phyloP scores from a whole-genome alignment of 2,888 invertebrate species.

The Sabatieria punctata region DNA sequence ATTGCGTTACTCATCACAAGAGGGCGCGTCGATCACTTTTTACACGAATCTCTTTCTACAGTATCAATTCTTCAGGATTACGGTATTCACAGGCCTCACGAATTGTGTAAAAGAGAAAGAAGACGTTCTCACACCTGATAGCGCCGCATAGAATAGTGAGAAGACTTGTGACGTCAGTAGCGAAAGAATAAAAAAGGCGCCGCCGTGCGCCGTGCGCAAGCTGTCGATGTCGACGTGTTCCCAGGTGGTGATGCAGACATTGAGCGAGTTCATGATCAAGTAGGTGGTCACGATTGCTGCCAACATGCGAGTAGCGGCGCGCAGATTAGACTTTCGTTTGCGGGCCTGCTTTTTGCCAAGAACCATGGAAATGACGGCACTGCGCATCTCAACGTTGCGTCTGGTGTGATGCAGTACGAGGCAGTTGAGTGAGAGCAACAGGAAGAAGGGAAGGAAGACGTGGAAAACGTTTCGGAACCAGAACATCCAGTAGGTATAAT shows the following conservation, averaged over 20 bases:
- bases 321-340: too few relatives aligned
- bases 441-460: constrained; percentile 18
- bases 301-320: constrained; percentile 16
- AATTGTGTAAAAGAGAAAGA: too few relatives aligned
- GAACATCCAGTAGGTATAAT: constrained; percentile 14
- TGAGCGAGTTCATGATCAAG: constrained; percentile 16
- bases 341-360: not conserved
- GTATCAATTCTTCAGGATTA: too few relatives aligned
- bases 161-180: constrained; percentile 6
- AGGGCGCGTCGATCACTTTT: too few relatives aligned
- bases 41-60: too few relatives aligned
- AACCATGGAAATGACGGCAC: not conserved
- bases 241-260: constrained; percentile 16
- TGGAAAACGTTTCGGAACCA: constrained; percentile 18
- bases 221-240: constrained; percentile 13
- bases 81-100: too few relatives aligned
- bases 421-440: constrained; percentile 16
- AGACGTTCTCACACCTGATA: too few relatives aligned
- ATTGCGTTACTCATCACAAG: too few relatives aligned
- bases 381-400: not conserved
- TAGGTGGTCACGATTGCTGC: constrained; percentile 17
- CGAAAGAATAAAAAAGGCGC: constrained; percentile 3
- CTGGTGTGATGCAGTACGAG: constrained; percentile 13
- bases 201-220: not conserved
- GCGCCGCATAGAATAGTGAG: constrained; percentile 6